Evolutionary conservation across 2,888 invertebrate genomes (phyloP).

Genomic region (Venusia cambrica): DNA sequence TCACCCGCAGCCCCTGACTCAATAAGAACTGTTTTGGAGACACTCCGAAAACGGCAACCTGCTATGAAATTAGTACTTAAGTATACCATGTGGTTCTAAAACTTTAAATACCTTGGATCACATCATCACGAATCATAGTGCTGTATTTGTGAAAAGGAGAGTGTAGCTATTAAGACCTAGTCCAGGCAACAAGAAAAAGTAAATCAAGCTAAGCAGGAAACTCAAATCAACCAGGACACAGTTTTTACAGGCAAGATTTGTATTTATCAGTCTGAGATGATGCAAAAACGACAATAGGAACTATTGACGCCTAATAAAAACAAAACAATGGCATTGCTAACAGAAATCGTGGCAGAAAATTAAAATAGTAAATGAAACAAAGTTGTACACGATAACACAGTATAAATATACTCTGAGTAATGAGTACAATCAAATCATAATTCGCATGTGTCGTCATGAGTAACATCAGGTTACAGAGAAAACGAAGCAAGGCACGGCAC

Average conservation of each 20-base stretch:
- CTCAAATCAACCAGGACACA: conserved; percentile 22
- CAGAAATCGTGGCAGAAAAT: conserved; percentile 31
- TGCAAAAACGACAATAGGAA: conserved; percentile 26
- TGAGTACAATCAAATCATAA: too few species aligned
- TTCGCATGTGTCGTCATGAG: too few species aligned
- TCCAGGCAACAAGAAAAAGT: conserved; percentile 15
- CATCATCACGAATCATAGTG: too few species aligned
- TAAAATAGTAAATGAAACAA: conserved; percentile 47
- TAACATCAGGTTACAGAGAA: too few species aligned
- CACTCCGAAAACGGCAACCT: conserved; percentile 61
- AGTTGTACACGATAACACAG: conserved; percentile 41
- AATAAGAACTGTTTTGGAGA: conserved; percentile 52
- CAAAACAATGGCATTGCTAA: conserved; percentile 35
- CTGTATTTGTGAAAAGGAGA: too few species aligned
- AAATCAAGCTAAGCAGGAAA: conserved; percentile 26
- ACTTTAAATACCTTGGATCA: too few species aligned
- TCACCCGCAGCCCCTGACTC: conserved; percentile 61
- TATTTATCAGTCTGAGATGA: too few species aligned
- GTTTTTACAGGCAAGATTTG: too few species aligned
- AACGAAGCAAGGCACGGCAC: too few species aligned
- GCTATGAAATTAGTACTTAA: conserved; percentile 26
- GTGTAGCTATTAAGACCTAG: too few species aligned
- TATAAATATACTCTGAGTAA: conserved; percentile 44
- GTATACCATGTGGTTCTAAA: too few species aligned
- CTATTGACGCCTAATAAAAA: conserved; percentile 26